Evolutionary conservation across 2,113 vertebrate species (phyloP).

Genomic region (Alouatta palliata): DNA sequence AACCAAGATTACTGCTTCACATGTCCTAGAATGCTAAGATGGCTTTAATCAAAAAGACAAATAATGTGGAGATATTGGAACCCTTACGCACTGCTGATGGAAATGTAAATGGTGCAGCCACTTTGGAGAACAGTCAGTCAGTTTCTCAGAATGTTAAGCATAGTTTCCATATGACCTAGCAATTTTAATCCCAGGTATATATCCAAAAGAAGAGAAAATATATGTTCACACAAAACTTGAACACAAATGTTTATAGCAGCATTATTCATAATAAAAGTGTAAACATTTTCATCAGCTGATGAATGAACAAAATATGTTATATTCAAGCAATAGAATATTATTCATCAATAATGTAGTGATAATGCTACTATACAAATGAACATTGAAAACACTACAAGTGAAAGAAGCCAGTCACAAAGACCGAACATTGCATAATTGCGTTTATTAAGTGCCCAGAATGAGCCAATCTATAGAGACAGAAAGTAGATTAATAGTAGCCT

Average conservation of each 20-base stretch:
- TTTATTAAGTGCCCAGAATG: background rate
- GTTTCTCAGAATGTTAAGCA: background rate
- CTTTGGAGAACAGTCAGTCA: background rate
- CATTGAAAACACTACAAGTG: background rate
- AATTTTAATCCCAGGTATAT: background rate
- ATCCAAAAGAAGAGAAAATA: background rate
- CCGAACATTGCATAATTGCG: background rate
- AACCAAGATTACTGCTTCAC: background rate
- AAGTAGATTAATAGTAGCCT: background rate
- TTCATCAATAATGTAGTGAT: background rate
- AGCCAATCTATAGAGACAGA: background rate
- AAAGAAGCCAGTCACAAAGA: background rate
- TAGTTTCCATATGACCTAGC: background rate
- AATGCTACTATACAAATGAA: background rate
- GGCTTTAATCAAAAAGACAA: background rate
- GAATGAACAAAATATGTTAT: background rate
- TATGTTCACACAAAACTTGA: background rate
- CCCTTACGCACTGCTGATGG: too few species aligned
- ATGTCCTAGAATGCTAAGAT: background rate
- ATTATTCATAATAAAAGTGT: background rate
- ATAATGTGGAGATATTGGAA: background rate
- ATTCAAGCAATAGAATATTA: background rate
- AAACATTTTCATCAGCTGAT: background rate
- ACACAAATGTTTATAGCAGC: background rate
- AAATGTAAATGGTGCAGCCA: background rate